Conservation (phyloP, 2,797 vertebrate species). For the Argyrosomus regius region DNA sequence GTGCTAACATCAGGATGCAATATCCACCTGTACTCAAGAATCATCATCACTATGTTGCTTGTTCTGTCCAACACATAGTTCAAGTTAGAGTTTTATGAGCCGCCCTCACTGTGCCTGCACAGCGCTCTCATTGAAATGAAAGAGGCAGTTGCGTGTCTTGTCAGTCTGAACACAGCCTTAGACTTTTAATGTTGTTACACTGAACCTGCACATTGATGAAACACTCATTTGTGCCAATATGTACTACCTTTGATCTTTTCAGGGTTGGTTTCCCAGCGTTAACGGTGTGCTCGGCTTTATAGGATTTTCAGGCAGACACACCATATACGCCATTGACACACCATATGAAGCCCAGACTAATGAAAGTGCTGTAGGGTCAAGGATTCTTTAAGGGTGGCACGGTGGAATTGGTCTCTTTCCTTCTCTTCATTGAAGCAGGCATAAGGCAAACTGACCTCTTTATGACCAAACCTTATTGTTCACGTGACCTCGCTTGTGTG, state of each 20-base stretch:
- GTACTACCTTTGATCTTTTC: background rate
- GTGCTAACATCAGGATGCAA: background rate
- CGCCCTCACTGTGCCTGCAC: too few relatives aligned
- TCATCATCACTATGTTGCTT: background rate
- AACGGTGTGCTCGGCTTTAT: background rate
- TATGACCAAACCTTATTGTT: constrained; percentile 53
- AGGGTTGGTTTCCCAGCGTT: background rate
- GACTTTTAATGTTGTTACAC: background rate
- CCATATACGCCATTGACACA: background rate
- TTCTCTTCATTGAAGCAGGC: constrained; percentile 44
- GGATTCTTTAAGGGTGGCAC: background rate
- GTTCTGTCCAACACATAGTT: background rate
- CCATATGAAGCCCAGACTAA: background rate
- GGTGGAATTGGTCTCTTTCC: background rate
- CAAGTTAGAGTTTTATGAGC: background rate
- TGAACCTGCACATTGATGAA: background rate
- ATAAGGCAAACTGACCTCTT: constrained; percentile 70
- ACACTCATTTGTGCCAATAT: background rate
- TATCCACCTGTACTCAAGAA: too few relatives aligned
- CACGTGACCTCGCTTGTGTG: constrained; percentile 66
- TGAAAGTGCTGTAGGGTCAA: background rate
- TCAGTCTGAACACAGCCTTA: background rate
- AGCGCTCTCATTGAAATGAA: background rate
- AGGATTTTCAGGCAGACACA: background rate
- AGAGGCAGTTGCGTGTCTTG: background rate